Evolutionary conservation across 2,113 vertebrate genomes (phyloP).

Genomic region (Cyprinodon variegatus): DNA sequence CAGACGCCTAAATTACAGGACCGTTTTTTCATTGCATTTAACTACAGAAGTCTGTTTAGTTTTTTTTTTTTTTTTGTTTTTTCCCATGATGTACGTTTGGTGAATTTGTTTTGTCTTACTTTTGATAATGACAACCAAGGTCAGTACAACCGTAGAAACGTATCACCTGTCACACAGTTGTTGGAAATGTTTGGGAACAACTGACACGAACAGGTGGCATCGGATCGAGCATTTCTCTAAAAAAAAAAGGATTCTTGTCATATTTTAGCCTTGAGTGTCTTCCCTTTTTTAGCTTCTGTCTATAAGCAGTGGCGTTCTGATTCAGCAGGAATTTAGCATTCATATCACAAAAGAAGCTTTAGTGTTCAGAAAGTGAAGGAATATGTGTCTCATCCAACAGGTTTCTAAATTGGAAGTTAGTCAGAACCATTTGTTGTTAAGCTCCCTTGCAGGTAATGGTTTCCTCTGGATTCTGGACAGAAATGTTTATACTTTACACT

Average conservation of each 20-base stretch:
- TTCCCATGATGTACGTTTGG: background rate
- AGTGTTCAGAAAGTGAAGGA: slow-evolving; percentile 1
- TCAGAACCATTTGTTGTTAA: background rate
- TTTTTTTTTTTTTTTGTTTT: background rate
- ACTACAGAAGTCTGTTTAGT: background rate
- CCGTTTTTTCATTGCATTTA: background rate
- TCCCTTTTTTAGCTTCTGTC: slow-evolving; percentile 10
- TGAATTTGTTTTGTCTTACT: background rate
- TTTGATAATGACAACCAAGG: background rate
- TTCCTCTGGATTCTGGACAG: background rate
- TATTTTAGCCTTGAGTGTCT: background rate
- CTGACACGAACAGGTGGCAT: background rate
- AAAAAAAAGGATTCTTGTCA: background rate
- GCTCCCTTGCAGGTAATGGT: background rate
- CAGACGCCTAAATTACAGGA: too few species aligned
- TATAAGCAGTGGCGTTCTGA: background rate
- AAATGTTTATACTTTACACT: background rate
- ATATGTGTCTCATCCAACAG: background rate
- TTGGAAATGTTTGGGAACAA: slow-evolving; percentile 18
- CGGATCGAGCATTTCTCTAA: background rate
- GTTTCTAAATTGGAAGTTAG: background rate
- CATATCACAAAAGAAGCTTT: background rate
- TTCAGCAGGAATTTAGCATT: slow-evolving; percentile 12
- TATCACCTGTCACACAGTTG: background rate
- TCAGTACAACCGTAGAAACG: background rate